These are phyloP conservation scores for Mythimna lalbum DNA, from an alignment of 2,888 invertebrate species.

Conservation along the genomic window DNA sequence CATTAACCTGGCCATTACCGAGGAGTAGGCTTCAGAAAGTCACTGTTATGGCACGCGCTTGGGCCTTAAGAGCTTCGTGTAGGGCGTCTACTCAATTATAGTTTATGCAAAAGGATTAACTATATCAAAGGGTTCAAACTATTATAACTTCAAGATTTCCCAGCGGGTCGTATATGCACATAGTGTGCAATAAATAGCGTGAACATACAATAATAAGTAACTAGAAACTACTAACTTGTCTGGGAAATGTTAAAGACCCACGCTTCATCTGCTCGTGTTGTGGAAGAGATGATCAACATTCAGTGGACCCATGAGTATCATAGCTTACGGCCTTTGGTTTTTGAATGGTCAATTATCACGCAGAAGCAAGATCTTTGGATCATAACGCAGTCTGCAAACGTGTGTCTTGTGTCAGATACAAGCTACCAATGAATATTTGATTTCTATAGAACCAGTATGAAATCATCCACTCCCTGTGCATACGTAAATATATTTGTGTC, in stretches of 20 bases:
- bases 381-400: not conserved
- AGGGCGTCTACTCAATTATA: not conserved
- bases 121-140: not conserved
- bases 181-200: constrained; percentile 2
- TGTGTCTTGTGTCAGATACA: too few relatives aligned
- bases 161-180: not conserved
- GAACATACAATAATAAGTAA: constrained; percentile 19
- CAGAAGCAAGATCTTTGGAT: not conserved
- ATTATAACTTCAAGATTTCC: constrained; percentile 26
- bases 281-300: not conserved
- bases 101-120: not conserved
- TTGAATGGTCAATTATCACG: not conserved
- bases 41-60: too few relatives aligned
- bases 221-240: constrained; percentile 5
- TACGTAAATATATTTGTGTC: too few relatives aligned
- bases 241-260: not conserved
- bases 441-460: too few relatives aligned
- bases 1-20: too few relatives aligned
- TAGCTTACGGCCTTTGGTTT: not conserved
- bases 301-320: not conserved
- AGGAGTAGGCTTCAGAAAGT: too few relatives aligned
- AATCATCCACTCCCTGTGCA: too few relatives aligned
- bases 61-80: not conserved
- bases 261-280: not conserved
- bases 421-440: too few relatives aligned